Evolutionary conservation across 2,797 vertebrate species (phyloP), one percentile per base, ranked within the genome.

Genomic region (Lithobates pipiens): DNA sequence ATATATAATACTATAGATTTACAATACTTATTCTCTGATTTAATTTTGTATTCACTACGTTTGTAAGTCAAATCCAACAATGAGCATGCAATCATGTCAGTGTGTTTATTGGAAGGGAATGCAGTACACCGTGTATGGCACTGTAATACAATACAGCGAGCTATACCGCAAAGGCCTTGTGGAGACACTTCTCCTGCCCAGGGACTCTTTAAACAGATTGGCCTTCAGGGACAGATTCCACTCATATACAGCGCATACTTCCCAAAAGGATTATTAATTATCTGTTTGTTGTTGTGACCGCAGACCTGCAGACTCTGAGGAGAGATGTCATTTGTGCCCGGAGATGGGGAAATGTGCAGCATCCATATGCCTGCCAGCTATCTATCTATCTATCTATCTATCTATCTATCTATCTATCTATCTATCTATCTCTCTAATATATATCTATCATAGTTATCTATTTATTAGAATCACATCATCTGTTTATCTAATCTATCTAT

Each of bases 191-290:
- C 73, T 80, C 39, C 70, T 80, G 77, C 42, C 80, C 80, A 83
- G 81, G 76, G 85, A 87, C 76, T 83, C 42, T 83, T 86, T 87
- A 87, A 76, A 68, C 57, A 74, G 76, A 61, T 50, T 73, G 79
- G 76, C 71, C 85, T 75, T 69, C 57, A n/a, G 85, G 85, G 85
- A 87, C 81, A 83, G 69, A 75, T 79, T 77, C 34, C 75, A 74
- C 85, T 75, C 36, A 4, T 77, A 79, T 75, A 77, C 75, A 79
- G 42, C 70, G 79, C 70, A 83, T 81, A 87, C 57, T 46, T 79
- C 85, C 70, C 82, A 75, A 79, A 75, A 79, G 81, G 80, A 83
- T 87, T 87, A 83, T 87, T 87, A 83, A 87, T 87, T 87, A 75
- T 79, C 76, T 67, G 80, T 70, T 79, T 87, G 76, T 87, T 86